Evolutionary conservation across 2,797 vertebrate species (phyloP), one percentile per base, ranked within the genome.

Genomic region (Pteronotus mesoamericanus): DNA sequence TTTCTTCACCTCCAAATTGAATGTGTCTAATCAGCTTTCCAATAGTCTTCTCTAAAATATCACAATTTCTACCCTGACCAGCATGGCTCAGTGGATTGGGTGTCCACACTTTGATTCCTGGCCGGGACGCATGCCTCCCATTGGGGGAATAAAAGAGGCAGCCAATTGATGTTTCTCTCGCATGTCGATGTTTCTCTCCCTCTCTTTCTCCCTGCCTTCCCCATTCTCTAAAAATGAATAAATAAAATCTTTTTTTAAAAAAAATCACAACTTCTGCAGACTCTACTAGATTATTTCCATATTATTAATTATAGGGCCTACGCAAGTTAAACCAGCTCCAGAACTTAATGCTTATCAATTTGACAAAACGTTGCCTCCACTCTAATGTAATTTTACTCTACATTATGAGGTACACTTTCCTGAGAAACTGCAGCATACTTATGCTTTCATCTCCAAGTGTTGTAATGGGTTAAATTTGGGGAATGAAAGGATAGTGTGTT

Each of bases 281-380:
- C 15, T 48, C 21, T 86, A 75, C 14, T 69, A 53, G 2, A 39
- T 87, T 82, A 89, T 88, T 82, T 75, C 26, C n/a, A 51, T 69
- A 90, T 86, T 96, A 57, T 68, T 71, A 93, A 94, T 90, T 39
- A 71, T n/a, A 96, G 19, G 9, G 5, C 44, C 29, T 83, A 37
- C 5, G 53, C 46, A 89, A 71, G 77, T 80, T 68, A 85, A 87
- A 86, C 46, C 18, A 94, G 26, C 32, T 80, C 75, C 94, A 48
- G 16, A 57, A 14, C 1, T 39, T 66, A 2, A 19, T 32, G 34
- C 55, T 57, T 34, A 48, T 11, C 44, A 91, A 69, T 97, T 94
- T 95, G 39, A 78, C 24, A 77, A 83, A 92, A 61, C 42, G 19
- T 26, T 93, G 44, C 79, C 22, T 85, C 42, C n/a, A 80, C n/a